Base-by-base conservation (phyloP, 2,113 vertebrate genomes). In the Peucedramus taeniatus region DNA sequence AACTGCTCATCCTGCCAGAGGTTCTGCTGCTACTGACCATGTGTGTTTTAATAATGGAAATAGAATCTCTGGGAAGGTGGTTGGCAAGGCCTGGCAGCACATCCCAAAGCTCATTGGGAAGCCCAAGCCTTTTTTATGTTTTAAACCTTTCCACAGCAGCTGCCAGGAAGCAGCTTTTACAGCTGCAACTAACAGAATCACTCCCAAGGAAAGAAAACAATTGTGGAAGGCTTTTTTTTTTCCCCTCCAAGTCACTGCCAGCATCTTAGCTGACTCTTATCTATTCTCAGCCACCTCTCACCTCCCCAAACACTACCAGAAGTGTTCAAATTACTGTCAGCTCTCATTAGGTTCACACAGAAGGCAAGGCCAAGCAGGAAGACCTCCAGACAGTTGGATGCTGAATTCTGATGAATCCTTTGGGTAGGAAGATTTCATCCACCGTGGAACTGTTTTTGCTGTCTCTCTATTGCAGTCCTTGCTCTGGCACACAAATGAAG, bases 281-380 rank as follows among this genome's bases (percentile, higher is more conserved):
- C 92, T 93, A 89, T 93, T 96, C 93, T 77, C 84, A 94, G 91
- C 91, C 87, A 92, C 91, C 87, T 91, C 93, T 97, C 78, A 85
- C 87, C 93, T 90, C 92, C 88, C 90, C 69, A 90, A 64, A 89
- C 87, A 63, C 70, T 57, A 91, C 77, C 86, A 94, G 66, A 84
- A 94, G 74, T 84, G 93, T 85, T 95, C 94, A 94, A 87, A 91
- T 95, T 87, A 94, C 93, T 94, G 92, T 94, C 92, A 94, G 92
- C 74, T 92, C 83, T 95, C 74, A 83, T 96, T 93, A 97, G 84
- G 91, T 80, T 94, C 81, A 87, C 7, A 35, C 8, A 0, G 54
- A 91, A 97, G 87, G 71, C 63, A 70, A 84, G 89, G 89, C 94
- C 8, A 16, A 94, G 74, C 54, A 45, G 11, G 51, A 92, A 83